Evolutionary conservation across 2,888 invertebrate genomes (phyloP).

Genomic region (Hesperia comma): DNA sequence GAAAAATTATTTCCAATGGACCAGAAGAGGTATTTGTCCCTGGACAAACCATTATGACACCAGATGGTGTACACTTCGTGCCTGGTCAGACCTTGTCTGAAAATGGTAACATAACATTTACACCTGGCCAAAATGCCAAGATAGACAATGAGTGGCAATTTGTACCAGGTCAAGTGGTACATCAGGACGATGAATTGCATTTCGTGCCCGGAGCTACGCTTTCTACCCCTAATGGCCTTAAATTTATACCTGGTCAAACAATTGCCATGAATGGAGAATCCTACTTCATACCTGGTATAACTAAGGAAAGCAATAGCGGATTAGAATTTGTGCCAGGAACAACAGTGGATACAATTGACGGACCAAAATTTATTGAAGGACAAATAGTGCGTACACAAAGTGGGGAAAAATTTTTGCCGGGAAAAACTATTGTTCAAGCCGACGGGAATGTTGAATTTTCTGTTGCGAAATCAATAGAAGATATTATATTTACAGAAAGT

Average conservation of each 20-base stretch:
- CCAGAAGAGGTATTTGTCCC: constrained; percentile 83
- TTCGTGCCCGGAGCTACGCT: constrained; percentile 87
- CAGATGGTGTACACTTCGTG: constrained; percentile 85
- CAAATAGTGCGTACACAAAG: constrained; percentile 84
- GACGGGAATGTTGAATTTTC: constrained; percentile 84
- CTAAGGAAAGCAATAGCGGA: constrained; percentile 69
- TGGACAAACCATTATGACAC: constrained; percentile 85
- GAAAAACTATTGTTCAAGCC: constrained; percentile 78
- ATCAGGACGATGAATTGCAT: constrained; percentile 80
- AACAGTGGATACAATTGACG: constrained; percentile 85
- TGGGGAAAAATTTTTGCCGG: constrained; percentile 86
- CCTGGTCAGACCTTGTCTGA: constrained; percentile 86
- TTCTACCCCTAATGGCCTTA: constrained; percentile 84
- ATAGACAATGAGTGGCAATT: constrained; percentile 85
- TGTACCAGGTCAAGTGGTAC: constrained; percentile 85
- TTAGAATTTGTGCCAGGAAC: constrained; percentile 85
- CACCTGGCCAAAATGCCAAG: constrained; percentile 86
- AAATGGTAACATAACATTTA: constrained; percentile 79
- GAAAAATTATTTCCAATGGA: constrained; percentile 79
- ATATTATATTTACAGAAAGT: constrained; percentile 82
- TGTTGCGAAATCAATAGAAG: constrained; percentile 82
- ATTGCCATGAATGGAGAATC: constrained; percentile 77
- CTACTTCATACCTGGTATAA: constrained; percentile 85
- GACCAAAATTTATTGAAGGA: constrained; percentile 86
- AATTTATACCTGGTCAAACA: constrained; percentile 87